Evolutionary conservation across 2,888 invertebrate genomes (phyloP).

Genomic region (Cryptocephalus moraei): DNA sequence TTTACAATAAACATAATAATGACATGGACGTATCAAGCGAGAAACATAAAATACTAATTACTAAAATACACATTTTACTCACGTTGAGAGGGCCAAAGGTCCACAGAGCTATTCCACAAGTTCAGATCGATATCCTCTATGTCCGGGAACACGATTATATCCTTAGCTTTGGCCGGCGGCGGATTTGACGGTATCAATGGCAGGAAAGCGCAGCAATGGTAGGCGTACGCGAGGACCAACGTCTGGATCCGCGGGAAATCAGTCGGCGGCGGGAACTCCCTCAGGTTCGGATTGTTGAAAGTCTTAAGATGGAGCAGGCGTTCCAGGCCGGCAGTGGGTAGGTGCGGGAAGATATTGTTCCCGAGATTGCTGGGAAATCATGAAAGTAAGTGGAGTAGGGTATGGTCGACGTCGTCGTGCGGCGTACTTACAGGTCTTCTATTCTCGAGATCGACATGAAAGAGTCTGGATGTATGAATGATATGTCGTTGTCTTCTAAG

Average conservation of each 20-base stretch:
- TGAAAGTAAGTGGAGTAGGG: background rate
- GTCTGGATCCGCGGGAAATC: conserved; percentile 79
- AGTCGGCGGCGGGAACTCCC: conserved; percentile 79
- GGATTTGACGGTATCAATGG: conserved; percentile 49
- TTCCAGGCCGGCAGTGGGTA: conserved; percentile 75
- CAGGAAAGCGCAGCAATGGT: conserved; percentile 90
- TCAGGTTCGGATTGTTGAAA: conserved; percentile 80
- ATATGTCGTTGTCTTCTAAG: conserved; percentile 77
- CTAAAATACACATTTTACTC: conserved; percentile 33
- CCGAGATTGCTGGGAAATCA: conserved; percentile 65
- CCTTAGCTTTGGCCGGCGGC: conserved; percentile 45
- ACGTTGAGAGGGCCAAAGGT: conserved; percentile 78
- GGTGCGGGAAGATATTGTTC: conserved; percentile 72
- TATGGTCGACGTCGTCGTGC: background rate
- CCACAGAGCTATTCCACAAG: conserved; percentile 71
- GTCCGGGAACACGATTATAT: conserved; percentile 60
- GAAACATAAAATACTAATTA: too few relatives aligned
- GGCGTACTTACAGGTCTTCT: conserved; percentile 71
- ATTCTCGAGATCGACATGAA: conserved; percentile 69
- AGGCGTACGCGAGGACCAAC: conserved; percentile 83
- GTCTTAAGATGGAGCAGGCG: conserved; percentile 77
- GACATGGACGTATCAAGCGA: too few relatives aligned
- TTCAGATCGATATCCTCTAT: conserved; percentile 61
- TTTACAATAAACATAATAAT: too few relatives aligned
- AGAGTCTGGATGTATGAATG: conserved; percentile 74